These are phyloP conservation scores for Diplolepis rosae DNA, from an alignment of 2,888 invertebrate species.

Conservation along the genomic window DNA sequence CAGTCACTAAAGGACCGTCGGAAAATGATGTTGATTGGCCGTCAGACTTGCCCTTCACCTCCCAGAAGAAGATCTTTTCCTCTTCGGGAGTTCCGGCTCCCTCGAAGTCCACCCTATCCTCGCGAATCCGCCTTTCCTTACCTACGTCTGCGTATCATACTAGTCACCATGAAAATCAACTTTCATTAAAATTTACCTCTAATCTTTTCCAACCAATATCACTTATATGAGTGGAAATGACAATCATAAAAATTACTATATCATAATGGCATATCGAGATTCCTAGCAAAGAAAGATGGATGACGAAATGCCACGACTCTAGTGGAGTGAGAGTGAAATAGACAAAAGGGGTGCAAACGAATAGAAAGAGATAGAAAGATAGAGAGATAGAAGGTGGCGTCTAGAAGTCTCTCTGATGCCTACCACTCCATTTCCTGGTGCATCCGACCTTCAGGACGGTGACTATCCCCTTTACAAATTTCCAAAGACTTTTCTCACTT, in stretches of 20 bases:
- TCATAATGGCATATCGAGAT: not conserved
- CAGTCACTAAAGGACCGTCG: conserved; percentile 62
- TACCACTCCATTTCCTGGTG: conserved; percentile 43
- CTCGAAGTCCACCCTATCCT: conserved; percentile 24
- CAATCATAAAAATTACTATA: not conserved
- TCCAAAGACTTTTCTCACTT: not conserved
- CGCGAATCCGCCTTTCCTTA: conserved; percentile 5
- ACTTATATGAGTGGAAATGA: not conserved
- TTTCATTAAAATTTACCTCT: not conserved
- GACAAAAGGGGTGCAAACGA: not conserved
- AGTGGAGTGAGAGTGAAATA: conserved; percentile 18
- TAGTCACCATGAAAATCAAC: conserved; percentile 9
- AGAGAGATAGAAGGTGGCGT: conserved; percentile 10
- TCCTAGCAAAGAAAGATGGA: conserved; percentile 11
- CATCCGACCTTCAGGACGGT: conserved; percentile 33
- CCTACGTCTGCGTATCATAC: conserved; percentile 25
- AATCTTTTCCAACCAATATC: not conserved
- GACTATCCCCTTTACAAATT: not conserved
- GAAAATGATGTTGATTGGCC: conserved; percentile 53
- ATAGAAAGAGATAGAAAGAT: not conserved
- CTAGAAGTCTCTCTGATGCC: conserved; percentile 9
- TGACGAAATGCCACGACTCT: conserved; percentile 16
- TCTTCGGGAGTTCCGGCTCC: conserved; percentile 32
- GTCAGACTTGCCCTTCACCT: conserved; percentile 39
- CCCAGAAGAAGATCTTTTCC: conserved; percentile 23